These are phyloP conservation scores for Amphipoea oculea DNA, from an alignment of 2,888 invertebrate species.

Conservation along the genomic window DNA sequence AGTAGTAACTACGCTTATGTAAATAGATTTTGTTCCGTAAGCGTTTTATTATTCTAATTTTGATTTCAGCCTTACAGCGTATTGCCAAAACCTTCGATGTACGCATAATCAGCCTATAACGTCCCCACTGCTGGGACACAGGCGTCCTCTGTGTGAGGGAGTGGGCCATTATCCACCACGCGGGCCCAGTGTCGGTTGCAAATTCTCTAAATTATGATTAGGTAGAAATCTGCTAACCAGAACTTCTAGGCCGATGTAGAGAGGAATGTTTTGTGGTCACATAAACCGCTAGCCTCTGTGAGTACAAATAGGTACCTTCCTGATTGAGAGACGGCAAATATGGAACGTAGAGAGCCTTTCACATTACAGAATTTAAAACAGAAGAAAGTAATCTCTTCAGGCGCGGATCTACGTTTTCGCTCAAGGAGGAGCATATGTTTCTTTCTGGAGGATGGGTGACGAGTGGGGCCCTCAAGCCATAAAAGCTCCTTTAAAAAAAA, in stretches of 20 bases:
- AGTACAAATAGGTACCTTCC: background rate
- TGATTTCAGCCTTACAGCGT: background rate
- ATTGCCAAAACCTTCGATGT: background rate
- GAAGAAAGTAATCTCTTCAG: background rate
- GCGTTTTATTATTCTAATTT: constrained; percentile 15
- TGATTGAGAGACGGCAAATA: background rate
- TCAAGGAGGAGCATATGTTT: background rate
- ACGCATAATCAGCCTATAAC: too few species aligned
- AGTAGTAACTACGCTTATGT: background rate
- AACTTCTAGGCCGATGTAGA: background rate
- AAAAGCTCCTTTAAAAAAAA: background rate
- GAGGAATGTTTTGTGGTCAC: constrained; percentile 19
- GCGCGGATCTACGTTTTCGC: too few species aligned
- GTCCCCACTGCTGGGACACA: too few species aligned
- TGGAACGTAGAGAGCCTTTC: background rate
- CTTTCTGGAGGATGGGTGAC: background rate
- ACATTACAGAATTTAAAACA: background rate
- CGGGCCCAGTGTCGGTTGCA: too few species aligned
- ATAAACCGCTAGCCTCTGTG: constrained; percentile 15
- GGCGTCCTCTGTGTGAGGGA: too few species aligned
- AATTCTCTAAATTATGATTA: constrained; percentile 1
- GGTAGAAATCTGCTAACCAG: background rate
- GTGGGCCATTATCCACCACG: too few species aligned
- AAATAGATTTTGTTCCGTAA: background rate
- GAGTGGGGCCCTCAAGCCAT: background rate